Percentiles rank a stretch among this genome's conserved stretches.
These are phyloP conservation scores for Piscicola geometra DNA, from an alignment of 2,888 invertebrate genomes.

Conservation along the genomic window DNA sequence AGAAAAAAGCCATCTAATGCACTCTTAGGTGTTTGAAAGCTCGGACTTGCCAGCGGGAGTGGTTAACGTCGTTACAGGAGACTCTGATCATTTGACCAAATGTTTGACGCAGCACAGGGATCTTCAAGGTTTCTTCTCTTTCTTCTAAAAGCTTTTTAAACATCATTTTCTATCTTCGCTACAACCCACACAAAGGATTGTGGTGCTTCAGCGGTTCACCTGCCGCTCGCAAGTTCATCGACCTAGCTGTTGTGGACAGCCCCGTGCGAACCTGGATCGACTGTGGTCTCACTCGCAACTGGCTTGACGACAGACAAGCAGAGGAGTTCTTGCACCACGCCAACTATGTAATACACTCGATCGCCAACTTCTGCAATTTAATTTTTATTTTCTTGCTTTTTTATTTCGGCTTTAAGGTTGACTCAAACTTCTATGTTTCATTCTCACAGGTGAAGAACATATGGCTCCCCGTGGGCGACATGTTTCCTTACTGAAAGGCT, in stretches of 20 bases:
- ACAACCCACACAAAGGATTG: slow-evolving; percentile 46
- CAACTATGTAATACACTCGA: too few relatives aligned
- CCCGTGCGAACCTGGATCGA: slow-evolving; percentile 57
- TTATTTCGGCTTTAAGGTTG: too few relatives aligned
- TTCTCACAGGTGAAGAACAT: slow-evolving; percentile 53
- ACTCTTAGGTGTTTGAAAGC: slow-evolving; percentile 54
- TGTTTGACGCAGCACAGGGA: slow-evolving; percentile 52
- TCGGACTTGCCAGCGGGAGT: slow-evolving; percentile 58
- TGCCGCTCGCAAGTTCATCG: slow-evolving; percentile 55
- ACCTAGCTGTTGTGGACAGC: slow-evolving; percentile 55
- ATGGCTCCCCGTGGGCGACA: slow-evolving; percentile 58
- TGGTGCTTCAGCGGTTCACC: slow-evolving; percentile 55
- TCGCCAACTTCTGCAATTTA: not conserved
- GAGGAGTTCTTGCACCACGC: slow-evolving; percentile 56
- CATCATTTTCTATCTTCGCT: not conserved
- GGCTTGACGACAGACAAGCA: slow-evolving; percentile 50
- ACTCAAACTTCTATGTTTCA: too few relatives aligned
- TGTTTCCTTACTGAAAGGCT: slow-evolving; percentile 57
- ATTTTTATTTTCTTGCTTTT: too few relatives aligned
- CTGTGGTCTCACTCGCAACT: slow-evolving; percentile 53
- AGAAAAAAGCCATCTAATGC: too few relatives aligned
- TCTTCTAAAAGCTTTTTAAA: not conserved
- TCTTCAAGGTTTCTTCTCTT: not conserved
- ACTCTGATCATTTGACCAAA: slow-evolving; percentile 53
- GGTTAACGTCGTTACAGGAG: slow-evolving; percentile 57